Conservation (phyloP, 2,797 vertebrate species). For the Poeciliopsis infans region DNA sequence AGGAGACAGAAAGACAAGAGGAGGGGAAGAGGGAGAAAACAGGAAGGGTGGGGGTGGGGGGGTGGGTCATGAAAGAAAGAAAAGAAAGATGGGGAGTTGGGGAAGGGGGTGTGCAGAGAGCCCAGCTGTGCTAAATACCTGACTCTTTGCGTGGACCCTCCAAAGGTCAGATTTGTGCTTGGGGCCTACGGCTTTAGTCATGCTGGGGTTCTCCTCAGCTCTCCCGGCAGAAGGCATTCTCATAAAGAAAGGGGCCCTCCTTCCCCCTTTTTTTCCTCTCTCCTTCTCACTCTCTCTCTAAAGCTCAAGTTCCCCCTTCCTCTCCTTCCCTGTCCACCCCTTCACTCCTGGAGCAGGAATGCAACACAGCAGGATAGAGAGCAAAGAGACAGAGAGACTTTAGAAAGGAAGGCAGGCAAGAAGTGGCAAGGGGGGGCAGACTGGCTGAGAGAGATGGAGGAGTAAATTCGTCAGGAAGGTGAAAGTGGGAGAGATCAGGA, state of each 20-base stretch:
- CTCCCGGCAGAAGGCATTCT: conserved; percentile 83
- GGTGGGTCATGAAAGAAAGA: conserved; percentile 72
- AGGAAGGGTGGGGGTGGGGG: conserved; percentile 43
- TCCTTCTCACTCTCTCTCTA: conserved; percentile 58
- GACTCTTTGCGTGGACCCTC: conserved; percentile 79
- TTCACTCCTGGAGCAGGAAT: conserved; percentile 79
- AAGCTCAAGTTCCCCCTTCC: conserved; percentile 78
- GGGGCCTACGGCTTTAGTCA: conserved; percentile 84
- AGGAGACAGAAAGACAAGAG: conserved; percentile 65
- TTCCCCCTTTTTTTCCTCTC: conserved; percentile 67
- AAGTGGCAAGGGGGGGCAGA: conserved; percentile 56
- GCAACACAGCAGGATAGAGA: conserved; percentile 78
- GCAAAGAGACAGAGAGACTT: conserved; percentile 73
- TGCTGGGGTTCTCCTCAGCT: conserved; percentile 82
- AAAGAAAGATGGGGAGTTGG: conserved; percentile 60
- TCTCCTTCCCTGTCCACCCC: conserved; percentile 68
- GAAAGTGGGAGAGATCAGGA: conserved; percentile 64
- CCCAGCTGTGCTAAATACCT: conserved; percentile 86
- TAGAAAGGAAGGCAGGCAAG: conserved; percentile 67
- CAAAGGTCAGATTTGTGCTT: conserved; percentile 80
- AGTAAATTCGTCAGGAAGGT: conserved; percentile 40
- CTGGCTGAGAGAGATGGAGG: conserved; percentile 52
- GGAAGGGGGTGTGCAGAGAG: conserved; percentile 65
- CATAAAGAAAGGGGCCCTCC: conserved; percentile 86
- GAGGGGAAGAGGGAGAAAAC: conserved; percentile 62